These are phyloP conservation scores for Zoanthus solanderi DNA, from an alignment of 92 coral and sea anemone species.

Conservation along the genomic window DNA sequence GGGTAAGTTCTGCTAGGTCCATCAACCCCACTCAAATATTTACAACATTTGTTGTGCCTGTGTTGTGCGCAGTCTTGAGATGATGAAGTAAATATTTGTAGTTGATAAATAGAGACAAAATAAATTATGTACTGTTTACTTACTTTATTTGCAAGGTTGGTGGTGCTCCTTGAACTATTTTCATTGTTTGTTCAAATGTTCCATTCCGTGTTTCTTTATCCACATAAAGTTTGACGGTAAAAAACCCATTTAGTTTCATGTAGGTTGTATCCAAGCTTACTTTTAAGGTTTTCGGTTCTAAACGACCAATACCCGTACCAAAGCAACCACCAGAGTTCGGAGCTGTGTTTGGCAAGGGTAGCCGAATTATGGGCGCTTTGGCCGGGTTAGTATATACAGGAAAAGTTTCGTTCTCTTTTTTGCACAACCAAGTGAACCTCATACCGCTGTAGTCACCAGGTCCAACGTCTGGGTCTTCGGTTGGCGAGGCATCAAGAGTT, in stretches of 20 bases:
- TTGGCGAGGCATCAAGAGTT: constrained; percentile 67
- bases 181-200: constrained; percentile 63
- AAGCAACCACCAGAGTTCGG: constrained; percentile 80
- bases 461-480: constrained; percentile 77
- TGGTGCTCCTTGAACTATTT: constrained; percentile 79
- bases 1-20: no score
- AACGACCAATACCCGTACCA: constrained; percentile 80
- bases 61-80: no score
- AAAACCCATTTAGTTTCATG: constrained; percentile 59
- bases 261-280: constrained; percentile 57
- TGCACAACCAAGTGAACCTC: constrained; percentile 82
- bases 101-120: no score
- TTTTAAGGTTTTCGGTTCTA: constrained; percentile 28
- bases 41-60: no score
- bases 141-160: constrained; percentile 68
- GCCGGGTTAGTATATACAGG: constrained; percentile 29
- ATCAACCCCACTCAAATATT: no score
- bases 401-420: constrained; percentile 65
- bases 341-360: neutral
- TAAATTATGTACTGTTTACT: neutral
- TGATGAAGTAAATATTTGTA: no score
- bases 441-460: constrained; percentile 68
- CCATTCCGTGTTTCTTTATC: constrained; percentile 45
- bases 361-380: constrained; percentile 52
- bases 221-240: constrained; percentile 67